Conservation (phyloP, 2,797 vertebrate genomes). For the Hypotaenidia philippensis region DNA sequence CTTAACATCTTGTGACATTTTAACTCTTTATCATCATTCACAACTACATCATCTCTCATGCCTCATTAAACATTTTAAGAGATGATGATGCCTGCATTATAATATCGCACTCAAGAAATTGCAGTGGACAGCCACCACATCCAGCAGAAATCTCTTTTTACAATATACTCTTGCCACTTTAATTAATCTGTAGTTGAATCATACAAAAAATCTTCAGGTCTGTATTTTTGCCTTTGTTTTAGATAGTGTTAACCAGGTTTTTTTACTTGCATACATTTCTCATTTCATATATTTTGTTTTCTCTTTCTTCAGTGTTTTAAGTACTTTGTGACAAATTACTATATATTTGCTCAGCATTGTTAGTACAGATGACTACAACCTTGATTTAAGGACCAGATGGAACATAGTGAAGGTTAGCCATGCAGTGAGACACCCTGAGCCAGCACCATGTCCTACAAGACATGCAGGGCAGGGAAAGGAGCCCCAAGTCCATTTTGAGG, state of each 20-base stretch:
- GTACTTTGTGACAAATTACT: neutral
- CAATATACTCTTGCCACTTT: neutral
- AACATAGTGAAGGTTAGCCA: neutral
- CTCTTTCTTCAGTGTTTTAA: neutral
- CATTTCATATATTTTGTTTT: neutral
- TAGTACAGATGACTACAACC: neutral
- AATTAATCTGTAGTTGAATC: neutral
- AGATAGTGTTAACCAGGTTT: neutral
- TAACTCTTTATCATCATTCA: constrained; percentile 19
- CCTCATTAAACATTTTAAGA: constrained; percentile 18
- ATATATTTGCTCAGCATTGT: neutral
- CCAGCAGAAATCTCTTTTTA: neutral
- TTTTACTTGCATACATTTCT: neutral
- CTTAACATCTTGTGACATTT: constrained; percentile 39
- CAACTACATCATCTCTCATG: neutral
- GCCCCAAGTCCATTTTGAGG: neutral
- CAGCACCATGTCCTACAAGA: neutral
- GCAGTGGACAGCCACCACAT: neutral
- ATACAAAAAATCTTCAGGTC: neutral
- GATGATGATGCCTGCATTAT: neutral
- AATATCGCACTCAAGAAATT: neutral
- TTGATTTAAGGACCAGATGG: neutral
- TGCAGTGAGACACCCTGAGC: neutral
- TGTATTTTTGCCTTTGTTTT: neutral
- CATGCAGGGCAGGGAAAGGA: neutral